These are phyloP conservation scores for Leptinotarsa juncta DNA, from an alignment of 2,888 invertebrate genomes.

Conservation along the genomic window DNA sequence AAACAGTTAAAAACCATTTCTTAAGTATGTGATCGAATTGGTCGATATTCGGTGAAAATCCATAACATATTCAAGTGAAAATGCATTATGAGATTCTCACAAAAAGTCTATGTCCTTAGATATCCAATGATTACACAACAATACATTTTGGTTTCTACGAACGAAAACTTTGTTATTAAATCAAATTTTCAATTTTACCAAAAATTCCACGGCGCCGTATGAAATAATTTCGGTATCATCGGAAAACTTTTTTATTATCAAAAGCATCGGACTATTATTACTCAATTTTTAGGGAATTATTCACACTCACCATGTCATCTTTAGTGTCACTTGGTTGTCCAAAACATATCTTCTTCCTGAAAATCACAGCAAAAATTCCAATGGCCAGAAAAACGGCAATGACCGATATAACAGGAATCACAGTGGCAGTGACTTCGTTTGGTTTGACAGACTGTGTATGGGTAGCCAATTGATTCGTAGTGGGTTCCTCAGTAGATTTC, in stretches of 20 bases:
- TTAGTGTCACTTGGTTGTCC: conserved; percentile 76
- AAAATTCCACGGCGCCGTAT: too few relatives aligned
- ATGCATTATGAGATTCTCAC: too few relatives aligned
- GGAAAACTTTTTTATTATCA: too few relatives aligned
- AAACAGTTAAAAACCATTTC: background rate
- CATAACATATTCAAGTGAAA: background rate
- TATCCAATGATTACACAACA: too few relatives aligned
- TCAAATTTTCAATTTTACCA: too few relatives aligned
- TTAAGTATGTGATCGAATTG: background rate
- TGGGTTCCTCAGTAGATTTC: conserved; percentile 29
- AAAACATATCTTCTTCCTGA: conserved; percentile 77
- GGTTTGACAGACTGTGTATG: conserved; percentile 64
- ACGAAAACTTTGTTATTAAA: too few relatives aligned
- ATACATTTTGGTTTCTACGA: too few relatives aligned
- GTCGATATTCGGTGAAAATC: background rate
- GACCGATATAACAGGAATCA: conserved; percentile 79
- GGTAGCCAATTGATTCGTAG: conserved; percentile 44
- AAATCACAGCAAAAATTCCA: conserved; percentile 75
- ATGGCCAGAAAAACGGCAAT: conserved; percentile 77
- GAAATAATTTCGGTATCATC: too few relatives aligned
- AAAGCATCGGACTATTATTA: too few relatives aligned
- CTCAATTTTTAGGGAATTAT: background rate
- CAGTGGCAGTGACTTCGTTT: conserved; percentile 72
- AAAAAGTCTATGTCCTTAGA: too few relatives aligned
- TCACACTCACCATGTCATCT: conserved; percentile 77